phyloP scores from a whole-genome alignment of 2,113 vertebrate genomes.

The Penelope pileata region DNA sequence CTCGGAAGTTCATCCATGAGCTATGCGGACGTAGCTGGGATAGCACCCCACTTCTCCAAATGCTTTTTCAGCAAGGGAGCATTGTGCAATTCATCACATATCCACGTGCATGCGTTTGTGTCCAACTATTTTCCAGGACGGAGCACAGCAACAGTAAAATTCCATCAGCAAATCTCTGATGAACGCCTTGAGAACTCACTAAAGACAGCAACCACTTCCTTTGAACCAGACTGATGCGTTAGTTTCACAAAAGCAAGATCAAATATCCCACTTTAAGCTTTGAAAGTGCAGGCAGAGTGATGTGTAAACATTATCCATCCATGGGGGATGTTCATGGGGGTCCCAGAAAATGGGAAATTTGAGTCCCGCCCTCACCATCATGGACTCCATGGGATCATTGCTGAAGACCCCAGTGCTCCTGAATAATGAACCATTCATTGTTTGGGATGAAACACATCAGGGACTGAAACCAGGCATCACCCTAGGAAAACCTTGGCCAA shows the following conservation, averaged over 20 bases:
- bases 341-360: not conserved
- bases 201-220: no score
- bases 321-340: not conserved
- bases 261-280: not conserved
- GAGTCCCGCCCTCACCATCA: not conserved
- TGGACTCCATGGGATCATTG: not conserved
- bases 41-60: not conserved
- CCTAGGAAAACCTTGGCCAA: not conserved
- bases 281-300: not conserved
- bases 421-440: not conserved
- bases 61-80: not conserved
- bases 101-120: rapidly evolving
- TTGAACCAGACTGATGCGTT: no score
- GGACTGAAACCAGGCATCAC: not conserved
- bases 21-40: not conserved
- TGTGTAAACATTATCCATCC: not conserved
- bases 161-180: no score
- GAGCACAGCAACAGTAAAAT: no score
- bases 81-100: not conserved
- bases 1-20: not conserved
- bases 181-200: no score
- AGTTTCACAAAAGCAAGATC: not conserved
- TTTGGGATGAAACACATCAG: not conserved
- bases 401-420: not conserved
- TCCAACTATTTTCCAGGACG: no score